Conservation (phyloP, 2,797 vertebrate genomes). For the Rhynchonycteris naso region DNA sequence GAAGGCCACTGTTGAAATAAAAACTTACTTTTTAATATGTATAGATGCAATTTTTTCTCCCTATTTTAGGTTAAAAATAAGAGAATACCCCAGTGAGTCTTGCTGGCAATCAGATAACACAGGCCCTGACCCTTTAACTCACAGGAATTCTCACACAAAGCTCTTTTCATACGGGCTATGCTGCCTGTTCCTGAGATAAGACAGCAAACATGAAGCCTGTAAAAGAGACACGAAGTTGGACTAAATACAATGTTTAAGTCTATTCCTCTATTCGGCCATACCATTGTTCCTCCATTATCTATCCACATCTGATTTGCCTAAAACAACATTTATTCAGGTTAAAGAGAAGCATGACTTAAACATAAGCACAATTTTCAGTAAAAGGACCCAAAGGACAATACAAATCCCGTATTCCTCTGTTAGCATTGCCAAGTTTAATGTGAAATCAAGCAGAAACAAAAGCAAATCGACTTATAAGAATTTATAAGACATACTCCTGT, state of each 20-base stretch:
- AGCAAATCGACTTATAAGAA: slow-evolving; percentile 15
- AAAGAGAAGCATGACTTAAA: slow-evolving; percentile 54
- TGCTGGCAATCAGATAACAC: slow-evolving; percentile 86
- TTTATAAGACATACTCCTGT: not conserved
- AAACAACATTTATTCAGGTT: slow-evolving; percentile 73
- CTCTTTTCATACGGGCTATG: slow-evolving; percentile 86
- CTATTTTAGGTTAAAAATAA: slow-evolving; percentile 85
- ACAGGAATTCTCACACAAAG: slow-evolving; percentile 91
- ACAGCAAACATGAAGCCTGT: slow-evolving; percentile 67
- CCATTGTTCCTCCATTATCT: slow-evolving; percentile 45
- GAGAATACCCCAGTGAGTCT: slow-evolving; percentile 81
- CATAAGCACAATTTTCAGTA: slow-evolving; percentile 61
- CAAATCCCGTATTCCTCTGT: slow-evolving; percentile 33
- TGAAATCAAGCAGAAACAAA: slow-evolving; percentile 74
- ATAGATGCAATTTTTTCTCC: slow-evolving; percentile 70
- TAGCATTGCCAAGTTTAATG: slow-evolving; percentile 44
- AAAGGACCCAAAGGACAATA: slow-evolving; percentile 60
- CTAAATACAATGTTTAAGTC: slow-evolving; percentile 75
- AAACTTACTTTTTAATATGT: slow-evolving; percentile 79
- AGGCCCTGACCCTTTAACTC: slow-evolving; percentile 91
- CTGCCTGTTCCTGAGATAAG: slow-evolving; percentile 85
- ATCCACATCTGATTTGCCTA: slow-evolving; percentile 70
- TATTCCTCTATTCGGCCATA: slow-evolving; percentile 61
- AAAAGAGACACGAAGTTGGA: slow-evolving; percentile 80
- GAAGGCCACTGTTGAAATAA: slow-evolving; percentile 76